phyloP scores from a whole-genome alignment of 2,888 invertebrate genomes.

The Ferdinandea cuprea region DNA sequence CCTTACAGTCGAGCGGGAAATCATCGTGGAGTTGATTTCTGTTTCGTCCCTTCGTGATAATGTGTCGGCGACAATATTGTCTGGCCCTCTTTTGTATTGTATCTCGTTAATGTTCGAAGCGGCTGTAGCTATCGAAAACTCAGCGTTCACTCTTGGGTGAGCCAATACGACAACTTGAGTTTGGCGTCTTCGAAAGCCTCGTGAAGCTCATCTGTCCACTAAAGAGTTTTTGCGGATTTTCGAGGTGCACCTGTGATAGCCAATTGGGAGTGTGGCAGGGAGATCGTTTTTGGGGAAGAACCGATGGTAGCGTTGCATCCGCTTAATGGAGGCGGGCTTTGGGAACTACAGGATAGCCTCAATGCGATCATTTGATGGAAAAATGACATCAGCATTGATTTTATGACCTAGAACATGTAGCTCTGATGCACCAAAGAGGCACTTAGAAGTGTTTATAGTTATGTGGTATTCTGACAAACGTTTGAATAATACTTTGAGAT shows the following conservation, averaged over 20 bases:
- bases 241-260: background rate
- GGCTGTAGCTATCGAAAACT: background rate
- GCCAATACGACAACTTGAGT: background rate
- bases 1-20: slow-evolving; percentile 20
- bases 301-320: slow-evolving; percentile 15
- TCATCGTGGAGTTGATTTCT: slow-evolving; percentile 1
- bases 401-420: slow-evolving; percentile 20
- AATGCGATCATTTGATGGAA: slow-evolving; percentile 25
- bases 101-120: slow-evolving; percentile 47
- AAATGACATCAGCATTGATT: slow-evolving; percentile 9
- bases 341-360: slow-evolving; percentile 12
- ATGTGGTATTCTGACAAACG: slow-evolving; percentile 15
- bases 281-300: slow-evolving; percentile 1
- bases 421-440: slow-evolving; percentile 7
- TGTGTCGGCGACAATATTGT: slow-evolving; percentile 65
- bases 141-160: background rate
- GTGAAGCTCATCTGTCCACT: background rate
- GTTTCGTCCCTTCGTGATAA: slow-evolving; percentile 45
- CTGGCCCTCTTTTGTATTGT: slow-evolving; percentile 32
- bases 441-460: slow-evolving; percentile 22
- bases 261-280: background rate
- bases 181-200: background rate
- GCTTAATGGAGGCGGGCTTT: slow-evolving; percentile 17
- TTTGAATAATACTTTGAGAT: slow-evolving; percentile 7
- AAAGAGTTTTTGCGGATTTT: background rate